A percentile compares a stretch with the other conserved stretches of the same genome.
Conservation (phyloP, 1,140 invertebrate genomes). For the Aphelenchoides fujianensis region DNA sequence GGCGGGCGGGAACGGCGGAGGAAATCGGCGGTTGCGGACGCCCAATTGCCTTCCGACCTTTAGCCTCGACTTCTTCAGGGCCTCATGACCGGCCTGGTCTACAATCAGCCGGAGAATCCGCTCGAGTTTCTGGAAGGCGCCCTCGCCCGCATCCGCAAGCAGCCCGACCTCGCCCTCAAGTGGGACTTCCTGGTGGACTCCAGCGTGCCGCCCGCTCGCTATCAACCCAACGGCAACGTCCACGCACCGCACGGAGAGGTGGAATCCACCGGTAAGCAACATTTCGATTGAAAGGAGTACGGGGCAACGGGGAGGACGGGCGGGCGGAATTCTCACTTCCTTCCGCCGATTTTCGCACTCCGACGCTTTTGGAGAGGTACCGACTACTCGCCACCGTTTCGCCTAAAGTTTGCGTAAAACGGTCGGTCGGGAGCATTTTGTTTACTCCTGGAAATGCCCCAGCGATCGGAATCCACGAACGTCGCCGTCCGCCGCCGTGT, state of each 20-base stretch:
- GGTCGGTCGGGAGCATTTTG: no score
- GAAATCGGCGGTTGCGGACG: neutral
- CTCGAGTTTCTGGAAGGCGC: constrained; percentile 54
- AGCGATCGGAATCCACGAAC: no score
- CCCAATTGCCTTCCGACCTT: constrained; percentile 6
- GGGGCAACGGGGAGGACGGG: neutral
- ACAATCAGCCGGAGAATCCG: constrained; percentile 60
- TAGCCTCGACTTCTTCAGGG: constrained; percentile 43
- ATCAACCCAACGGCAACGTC: neutral
- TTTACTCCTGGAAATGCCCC: no score
- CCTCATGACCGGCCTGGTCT: constrained; percentile 61
- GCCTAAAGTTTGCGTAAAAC: no score
- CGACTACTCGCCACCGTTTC: no score
- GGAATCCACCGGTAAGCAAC: constrained; percentile 7
- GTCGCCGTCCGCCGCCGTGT: neutral
- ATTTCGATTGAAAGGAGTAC: neutral
- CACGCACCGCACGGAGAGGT: no score
- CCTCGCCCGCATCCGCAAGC: constrained; percentile 33
- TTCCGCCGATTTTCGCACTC: neutral
- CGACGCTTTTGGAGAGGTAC: no score
- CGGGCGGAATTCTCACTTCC: neutral
- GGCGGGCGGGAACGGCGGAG: constrained; percentile 11
- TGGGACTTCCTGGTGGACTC: constrained; percentile 45
- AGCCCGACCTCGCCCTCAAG: constrained; percentile 44
- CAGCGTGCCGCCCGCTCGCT: neutral